These are phyloP conservation scores for Percopsis omiscomaycus DNA, from an alignment of 2,797 vertebrate species.

Conservation along the genomic window DNA sequence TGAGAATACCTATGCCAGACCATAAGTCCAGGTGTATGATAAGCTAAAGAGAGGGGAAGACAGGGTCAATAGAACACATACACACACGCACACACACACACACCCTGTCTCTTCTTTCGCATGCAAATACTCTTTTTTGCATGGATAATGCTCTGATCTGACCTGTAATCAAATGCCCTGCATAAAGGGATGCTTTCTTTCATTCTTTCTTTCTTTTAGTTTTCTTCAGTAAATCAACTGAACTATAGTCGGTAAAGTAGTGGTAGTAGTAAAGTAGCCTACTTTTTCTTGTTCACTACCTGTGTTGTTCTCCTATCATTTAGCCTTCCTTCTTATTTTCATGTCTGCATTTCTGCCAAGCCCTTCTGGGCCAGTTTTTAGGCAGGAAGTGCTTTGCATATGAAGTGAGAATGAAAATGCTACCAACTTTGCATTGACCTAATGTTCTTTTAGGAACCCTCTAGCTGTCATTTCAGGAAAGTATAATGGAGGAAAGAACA, in stretches of 20 bases:
- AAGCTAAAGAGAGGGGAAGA: conserved; percentile 1
- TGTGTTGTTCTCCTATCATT: not conserved
- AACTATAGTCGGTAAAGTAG: too few species aligned
- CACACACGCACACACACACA: conserved; percentile 5
- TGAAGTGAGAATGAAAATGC: conserved; percentile 72
- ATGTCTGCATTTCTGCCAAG: conserved; percentile 18
- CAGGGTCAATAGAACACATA: not conserved
- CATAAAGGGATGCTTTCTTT: conserved; percentile 34
- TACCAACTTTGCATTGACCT: conserved; percentile 71
- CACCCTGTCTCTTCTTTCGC: conserved; percentile 37
- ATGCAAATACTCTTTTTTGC: conserved; percentile 74
- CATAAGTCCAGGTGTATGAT: not conserved
- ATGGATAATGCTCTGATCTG: conserved; percentile 46
- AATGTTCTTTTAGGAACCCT: conserved; percentile 48
- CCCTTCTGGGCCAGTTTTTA: conserved; percentile 36
- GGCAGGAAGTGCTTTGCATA: conserved; percentile 70
- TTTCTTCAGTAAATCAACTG: too few species aligned
- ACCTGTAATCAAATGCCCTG: conserved; percentile 71
- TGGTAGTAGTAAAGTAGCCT: conserved; percentile 32
- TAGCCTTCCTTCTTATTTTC: conserved; percentile 14
- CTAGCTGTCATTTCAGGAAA: conserved; percentile 8
- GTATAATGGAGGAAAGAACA: not conserved
- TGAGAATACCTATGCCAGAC: too few species aligned
- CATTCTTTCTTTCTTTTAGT: not conserved
- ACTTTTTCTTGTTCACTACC: conserved; percentile 2